These are phyloP conservation scores for Chironex yamaguchii DNA, from an alignment of 30 jellyfish, hydroid and myxozoan genomes.

Conservation along the genomic window DNA sequence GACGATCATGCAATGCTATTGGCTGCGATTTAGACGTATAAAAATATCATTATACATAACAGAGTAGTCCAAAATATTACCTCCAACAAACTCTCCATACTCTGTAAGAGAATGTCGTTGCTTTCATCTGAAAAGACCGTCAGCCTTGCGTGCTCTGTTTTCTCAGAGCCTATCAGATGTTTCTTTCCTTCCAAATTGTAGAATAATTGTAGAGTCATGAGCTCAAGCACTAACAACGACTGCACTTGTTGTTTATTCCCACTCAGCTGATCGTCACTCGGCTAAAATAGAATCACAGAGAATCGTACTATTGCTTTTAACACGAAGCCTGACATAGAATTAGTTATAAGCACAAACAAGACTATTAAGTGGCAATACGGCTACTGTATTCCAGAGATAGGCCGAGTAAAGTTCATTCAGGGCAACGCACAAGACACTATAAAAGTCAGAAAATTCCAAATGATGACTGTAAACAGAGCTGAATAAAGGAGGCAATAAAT, in stretches of 20 bases:
- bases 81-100: conserved; percentile 98
- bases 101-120: conserved; percentile 79
- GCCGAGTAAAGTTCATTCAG: too few species aligned
- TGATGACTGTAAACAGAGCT: too few species aligned
- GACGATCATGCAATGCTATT: too few species aligned
- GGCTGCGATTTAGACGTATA: too few species aligned
- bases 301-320: too few species aligned
- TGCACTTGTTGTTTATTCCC: conserved; percentile 80
- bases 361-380: too few species aligned
- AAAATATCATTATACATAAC: neutral
- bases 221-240: conserved; percentile 88
- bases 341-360: too few species aligned
- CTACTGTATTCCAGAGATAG: too few species aligned
- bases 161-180: conserved; percentile 67
- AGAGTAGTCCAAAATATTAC: conserved; percentile 16
- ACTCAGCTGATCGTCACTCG: conserved; percentile 38
- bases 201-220: conserved; percentile 97
- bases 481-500: too few species aligned
- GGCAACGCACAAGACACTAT: too few species aligned
- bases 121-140: conserved; percentile 58
- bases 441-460: too few species aligned
- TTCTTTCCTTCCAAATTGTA: conserved; percentile 79
- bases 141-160: conserved; percentile 70
- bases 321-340: too few species aligned
- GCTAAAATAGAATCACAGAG: neutral